Evolutionary conservation across 2,888 invertebrate species (phyloP), one percentile per base, ranked within the genome.

Genomic region (Asteroscopus sphinx): DNA sequence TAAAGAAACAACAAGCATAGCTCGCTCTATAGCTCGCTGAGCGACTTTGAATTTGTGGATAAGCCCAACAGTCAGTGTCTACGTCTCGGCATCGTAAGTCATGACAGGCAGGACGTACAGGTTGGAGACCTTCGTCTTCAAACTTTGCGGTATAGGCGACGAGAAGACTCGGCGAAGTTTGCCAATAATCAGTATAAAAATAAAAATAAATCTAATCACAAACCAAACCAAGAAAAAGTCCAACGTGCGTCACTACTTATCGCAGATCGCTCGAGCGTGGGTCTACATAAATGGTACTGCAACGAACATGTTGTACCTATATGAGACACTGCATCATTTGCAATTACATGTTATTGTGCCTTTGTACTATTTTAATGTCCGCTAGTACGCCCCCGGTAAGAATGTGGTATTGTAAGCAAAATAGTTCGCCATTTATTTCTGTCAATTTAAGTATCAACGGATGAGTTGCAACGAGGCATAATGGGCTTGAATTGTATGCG

Each of bases 301-400:
- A 87, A 77, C 82, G 81, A 85, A 86, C 84, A 81, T 77, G 77
- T 76, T 81, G 82, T 87, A 75, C 62, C 66, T 76, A 85, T 83
- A 87, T 87, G 89, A 90, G 88, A 89, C 90, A 89, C 85, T 91
- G 93, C 88, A 93, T 91, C 92, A 92, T 93, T 93, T 92, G 92
- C 94, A 94, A 94, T 94, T 93, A 93, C 93, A 93, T 85, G 91
- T 90, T 93, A 93, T 92, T 93, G 93, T 93, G 81, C 89, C 86
- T 90, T 92, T 91, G 89, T 92, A 83, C 87, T 87, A 89, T 89
- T 76, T 89, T 88, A 91, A 90, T 85, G 86, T 87, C 85, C 83
- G 86, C 72, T 82, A 77, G 77, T 77, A 77, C 77, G 76, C 77
- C 72, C 79, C 69, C 76, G 54, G 77, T 84, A 86, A 88, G 87